phyloP scores from a whole-genome alignment of 2,888 invertebrate genomes.

The Eupithecia exiguata region DNA sequence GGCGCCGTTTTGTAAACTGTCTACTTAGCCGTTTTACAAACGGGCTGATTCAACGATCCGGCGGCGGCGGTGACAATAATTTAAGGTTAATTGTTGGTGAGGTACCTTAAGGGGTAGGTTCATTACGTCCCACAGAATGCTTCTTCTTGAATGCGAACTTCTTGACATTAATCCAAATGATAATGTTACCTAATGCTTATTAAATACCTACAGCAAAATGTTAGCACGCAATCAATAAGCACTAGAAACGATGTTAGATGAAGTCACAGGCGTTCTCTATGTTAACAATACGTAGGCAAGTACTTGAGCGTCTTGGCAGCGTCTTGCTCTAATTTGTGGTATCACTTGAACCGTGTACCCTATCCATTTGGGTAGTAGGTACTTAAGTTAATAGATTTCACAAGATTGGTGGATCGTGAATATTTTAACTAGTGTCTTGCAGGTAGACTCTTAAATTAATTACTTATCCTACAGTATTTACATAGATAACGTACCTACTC shows the following conservation, averaged over 20 bases:
- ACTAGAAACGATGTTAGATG: slow-evolving; percentile 1
- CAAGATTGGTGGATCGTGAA: slow-evolving; percentile 18
- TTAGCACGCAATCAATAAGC: not conserved
- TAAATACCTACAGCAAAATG: not conserved
- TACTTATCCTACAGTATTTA: not conserved
- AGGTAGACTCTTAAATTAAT: not conserved
- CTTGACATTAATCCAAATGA: not conserved
- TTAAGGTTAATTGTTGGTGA: no score
- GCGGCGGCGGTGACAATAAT: no score
- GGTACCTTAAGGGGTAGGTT: no score
- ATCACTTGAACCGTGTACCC: slow-evolving; percentile 34
- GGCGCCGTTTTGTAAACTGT: no score
- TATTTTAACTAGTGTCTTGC: slow-evolving; percentile 3
- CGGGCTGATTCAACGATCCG: no score
- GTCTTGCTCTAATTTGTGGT: slow-evolving; percentile 36
- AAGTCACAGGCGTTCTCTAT: slow-evolving; percentile 14
- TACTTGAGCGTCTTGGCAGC: slow-evolving; percentile 27
- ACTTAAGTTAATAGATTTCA: slow-evolving; percentile 32
- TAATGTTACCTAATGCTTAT: no score
- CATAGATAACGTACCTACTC: not conserved
- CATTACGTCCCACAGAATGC: no score
- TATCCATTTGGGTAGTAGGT: slow-evolving; percentile 28
- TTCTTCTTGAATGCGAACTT: not conserved
- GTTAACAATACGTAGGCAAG: not conserved
- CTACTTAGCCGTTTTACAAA: no score